These are phyloP conservation scores for Aphidius ervi DNA, from an alignment of 1,140 invertebrate species.

Conservation along the genomic window DNA sequence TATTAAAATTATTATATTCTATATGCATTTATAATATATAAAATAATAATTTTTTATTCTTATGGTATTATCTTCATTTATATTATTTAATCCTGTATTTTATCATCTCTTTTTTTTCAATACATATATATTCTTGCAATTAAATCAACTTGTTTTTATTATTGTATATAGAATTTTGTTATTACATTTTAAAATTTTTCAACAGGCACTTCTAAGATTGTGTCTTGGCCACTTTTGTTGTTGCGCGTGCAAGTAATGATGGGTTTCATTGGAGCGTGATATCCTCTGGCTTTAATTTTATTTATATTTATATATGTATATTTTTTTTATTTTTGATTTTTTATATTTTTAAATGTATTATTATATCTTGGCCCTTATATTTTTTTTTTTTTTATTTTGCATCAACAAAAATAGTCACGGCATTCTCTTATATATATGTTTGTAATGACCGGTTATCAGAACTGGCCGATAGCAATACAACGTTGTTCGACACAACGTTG, in stretches of 20 bases:
- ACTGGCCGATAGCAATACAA: background rate
- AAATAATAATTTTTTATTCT: background rate
- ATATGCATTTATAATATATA: no score
- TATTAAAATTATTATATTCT: no score
- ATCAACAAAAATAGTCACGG: conserved; percentile 11
- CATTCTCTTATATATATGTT: background rate
- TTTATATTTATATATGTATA: no score
- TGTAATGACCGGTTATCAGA: conserved; percentile 21
- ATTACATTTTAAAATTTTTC: no score
- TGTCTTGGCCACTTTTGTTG: background rate
- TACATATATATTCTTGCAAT: no score
- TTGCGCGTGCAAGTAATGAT: conserved; percentile 38
- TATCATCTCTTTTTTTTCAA: no score
- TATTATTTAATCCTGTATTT: background rate
- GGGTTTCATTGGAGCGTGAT: conserved; percentile 33
- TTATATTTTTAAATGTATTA: no score
- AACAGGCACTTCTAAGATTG: no score
- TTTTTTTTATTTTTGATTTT: no score
- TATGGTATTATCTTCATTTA: background rate
- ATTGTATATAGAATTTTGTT: no score
- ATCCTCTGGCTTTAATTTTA: background rate
- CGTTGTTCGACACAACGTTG: no score
- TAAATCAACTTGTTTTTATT: no score
- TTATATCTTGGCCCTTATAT: background rate
- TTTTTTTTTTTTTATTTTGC: background rate